Evolutionary conservation across 1,140 invertebrate species (phyloP), one percentile per base, ranked within the genome.

Genomic region (Drosophila nigrodunni): DNA sequence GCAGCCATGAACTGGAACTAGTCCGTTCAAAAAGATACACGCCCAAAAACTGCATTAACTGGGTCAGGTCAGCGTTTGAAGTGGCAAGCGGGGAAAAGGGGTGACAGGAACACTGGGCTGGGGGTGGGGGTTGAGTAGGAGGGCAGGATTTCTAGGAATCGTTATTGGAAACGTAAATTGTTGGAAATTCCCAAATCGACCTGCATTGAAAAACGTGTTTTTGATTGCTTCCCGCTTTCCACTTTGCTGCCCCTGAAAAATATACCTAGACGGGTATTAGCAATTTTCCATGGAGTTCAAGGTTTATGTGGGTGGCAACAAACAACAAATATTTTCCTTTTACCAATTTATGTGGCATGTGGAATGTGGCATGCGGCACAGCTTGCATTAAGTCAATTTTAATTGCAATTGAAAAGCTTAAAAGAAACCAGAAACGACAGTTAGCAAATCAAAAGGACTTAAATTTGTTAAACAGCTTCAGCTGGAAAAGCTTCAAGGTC

Each of bases 1-100:
- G 77, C 77, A 88, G 66, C 83, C 80, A 77, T 88, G 80, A 80
- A 88, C 80, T 88, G 83, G 68, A 87, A 74, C 35, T 74, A 44
- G 58, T 44, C 69, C 73, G 69, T 79, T 80, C 77, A 61, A 77
- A 66, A 71, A 78, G 77, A 89, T 89, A 89, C 85, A 88, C 85
- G 80, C 85, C 83, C 83, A 86, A 83, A 86, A 87, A 83, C 65
- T 78, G 80, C 78, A 68, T 57, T 72, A 87, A 88, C 80, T 87
- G 80, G 82, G 82, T 87, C 82, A 87, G 82, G 82, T 87, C 82
- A 87, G 68, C 41, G 52, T 65, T 43, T 7, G 9, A 10, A 30
- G 46, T 8, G 10, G 52, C 25, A 30, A 5, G 30, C 9, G 7
- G 35, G 7, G 6, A 41, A 9, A 10, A 18, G 18, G 34, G 34